These are phyloP conservation scores for Montipora capricornis DNA, from an alignment of 64 coral and sea anemone genomes.

Conservation along the genomic window DNA sequence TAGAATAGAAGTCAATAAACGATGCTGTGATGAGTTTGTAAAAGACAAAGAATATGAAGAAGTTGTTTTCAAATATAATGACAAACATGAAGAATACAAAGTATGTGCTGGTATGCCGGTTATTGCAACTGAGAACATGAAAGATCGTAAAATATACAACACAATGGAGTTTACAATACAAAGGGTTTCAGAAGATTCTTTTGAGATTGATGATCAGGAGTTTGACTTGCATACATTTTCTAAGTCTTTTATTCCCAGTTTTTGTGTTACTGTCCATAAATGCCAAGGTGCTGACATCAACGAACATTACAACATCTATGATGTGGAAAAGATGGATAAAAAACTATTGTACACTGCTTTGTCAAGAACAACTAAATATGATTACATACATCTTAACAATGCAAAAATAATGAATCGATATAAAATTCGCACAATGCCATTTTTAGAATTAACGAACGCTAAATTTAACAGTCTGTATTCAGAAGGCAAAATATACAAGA, in stretches of 20 bases:
- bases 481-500: too few species aligned
- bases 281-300: background rate
- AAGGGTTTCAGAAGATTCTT: background rate
- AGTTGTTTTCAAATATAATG: background rate
- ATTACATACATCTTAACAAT: too few species aligned
- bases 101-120: background rate
- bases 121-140: conserved; percentile 25
- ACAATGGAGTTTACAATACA: conserved; percentile 15
- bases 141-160: conserved; percentile 16
- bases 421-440: too few species aligned
- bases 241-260: background rate
- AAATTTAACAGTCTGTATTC: too few species aligned
- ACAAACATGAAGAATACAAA: background rate
- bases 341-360: too few species aligned
- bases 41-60: too few species aligned
- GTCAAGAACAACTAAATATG: too few species aligned
- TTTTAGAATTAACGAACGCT: fast-evolving
- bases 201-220: background rate
- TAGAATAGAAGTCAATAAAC: too few species aligned
- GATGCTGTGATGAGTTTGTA: too few species aligned
- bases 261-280: conserved; percentile 49
- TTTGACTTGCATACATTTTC: background rate
- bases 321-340: too few species aligned
- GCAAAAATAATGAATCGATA: too few species aligned
- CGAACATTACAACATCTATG: too few species aligned